These are phyloP conservation scores for Drosophila cracens DNA, from an alignment of 2,888 invertebrate genomes.

Conservation along the genomic window DNA sequence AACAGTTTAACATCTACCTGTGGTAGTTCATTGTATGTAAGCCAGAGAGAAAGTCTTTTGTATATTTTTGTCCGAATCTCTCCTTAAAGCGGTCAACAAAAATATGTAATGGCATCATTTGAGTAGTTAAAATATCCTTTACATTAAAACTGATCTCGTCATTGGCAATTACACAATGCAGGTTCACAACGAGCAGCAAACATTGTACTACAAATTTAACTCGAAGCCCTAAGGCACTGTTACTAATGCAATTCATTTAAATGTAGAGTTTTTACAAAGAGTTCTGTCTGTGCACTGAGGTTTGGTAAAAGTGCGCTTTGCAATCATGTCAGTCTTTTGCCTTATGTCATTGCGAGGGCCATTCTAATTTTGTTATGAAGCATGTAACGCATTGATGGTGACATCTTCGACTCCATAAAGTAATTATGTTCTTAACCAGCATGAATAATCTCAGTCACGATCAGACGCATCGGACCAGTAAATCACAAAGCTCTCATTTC, in stretches of 20 bases:
- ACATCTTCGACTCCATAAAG: not conserved
- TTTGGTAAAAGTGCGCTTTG: not conserved
- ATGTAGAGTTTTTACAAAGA: constrained; percentile 8
- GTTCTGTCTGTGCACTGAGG: constrained; percentile 12
- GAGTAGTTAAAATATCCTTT: constrained; percentile 44
- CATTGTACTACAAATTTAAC: constrained; percentile 3
- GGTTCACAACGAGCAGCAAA: not conserved
- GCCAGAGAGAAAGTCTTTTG: constrained; percentile 25
- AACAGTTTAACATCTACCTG: constrained; percentile 28
- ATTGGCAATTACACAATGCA: not conserved
- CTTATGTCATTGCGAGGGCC: not conserved
- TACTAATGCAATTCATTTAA: constrained; percentile 2
- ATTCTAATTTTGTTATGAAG: not conserved
- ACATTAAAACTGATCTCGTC: constrained; percentile 34
- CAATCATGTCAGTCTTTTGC: constrained; percentile 1
- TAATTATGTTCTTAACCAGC: not conserved
- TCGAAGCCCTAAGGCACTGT: not conserved
- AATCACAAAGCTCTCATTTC: not conserved
- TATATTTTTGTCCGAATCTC: not conserved
- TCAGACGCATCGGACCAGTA: not conserved
- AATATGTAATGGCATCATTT: constrained; percentile 45
- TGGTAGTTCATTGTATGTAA: constrained; percentile 46
- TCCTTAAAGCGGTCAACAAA: constrained; percentile 22
- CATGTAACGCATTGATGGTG: not conserved
- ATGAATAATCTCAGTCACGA: not conserved